Percentiles rank a stretch among this genome's conserved stretches.
Evolutionary conservation across 2,888 invertebrate genomes (phyloP).

Genomic region (Diarsia brunnea): DNA sequence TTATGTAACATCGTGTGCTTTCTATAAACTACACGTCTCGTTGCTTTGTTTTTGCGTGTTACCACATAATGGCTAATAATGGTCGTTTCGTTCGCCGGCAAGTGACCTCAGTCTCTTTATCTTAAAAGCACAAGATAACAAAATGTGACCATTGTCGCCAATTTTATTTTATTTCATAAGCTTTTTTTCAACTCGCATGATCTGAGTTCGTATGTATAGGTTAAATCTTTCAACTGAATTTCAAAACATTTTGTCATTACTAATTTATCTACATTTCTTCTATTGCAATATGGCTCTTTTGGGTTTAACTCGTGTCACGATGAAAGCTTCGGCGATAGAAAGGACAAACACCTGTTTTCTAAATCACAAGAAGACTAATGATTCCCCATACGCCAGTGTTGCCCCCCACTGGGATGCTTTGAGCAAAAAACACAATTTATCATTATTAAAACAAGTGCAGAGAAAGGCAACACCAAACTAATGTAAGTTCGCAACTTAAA

Average conservation of each 20-base stretch:
- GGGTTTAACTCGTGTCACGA: no score
- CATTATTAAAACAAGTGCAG: constrained; percentile 64
- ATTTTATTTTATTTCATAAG: not conserved
- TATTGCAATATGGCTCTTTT: no score
- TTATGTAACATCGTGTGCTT: constrained; percentile 33
- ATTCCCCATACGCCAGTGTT: not conserved
- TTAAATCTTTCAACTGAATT: no score
- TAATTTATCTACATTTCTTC: no score
- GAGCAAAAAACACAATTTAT: constrained; percentile 46
- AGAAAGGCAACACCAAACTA: constrained; percentile 71
- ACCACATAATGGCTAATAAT: not conserved
- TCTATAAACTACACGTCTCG: constrained; percentile 8
- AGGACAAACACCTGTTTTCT: constrained; percentile 3
- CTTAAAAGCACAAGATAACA: not conserved
- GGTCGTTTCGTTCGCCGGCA: no score
- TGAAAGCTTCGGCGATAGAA: not conserved
- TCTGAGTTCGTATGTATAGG: no score
- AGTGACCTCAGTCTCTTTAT: not conserved
- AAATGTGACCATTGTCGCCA: not conserved
- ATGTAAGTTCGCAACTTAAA: constrained; percentile 67
- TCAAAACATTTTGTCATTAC: no score
- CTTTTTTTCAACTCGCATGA: no score
- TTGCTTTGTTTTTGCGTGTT: constrained; percentile 25
- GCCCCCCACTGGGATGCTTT: constrained; percentile 6
- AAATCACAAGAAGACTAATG: not conserved